Base-by-base conservation (phyloP, 2,888 invertebrate genomes). In the Tortrix viridana region DNA sequence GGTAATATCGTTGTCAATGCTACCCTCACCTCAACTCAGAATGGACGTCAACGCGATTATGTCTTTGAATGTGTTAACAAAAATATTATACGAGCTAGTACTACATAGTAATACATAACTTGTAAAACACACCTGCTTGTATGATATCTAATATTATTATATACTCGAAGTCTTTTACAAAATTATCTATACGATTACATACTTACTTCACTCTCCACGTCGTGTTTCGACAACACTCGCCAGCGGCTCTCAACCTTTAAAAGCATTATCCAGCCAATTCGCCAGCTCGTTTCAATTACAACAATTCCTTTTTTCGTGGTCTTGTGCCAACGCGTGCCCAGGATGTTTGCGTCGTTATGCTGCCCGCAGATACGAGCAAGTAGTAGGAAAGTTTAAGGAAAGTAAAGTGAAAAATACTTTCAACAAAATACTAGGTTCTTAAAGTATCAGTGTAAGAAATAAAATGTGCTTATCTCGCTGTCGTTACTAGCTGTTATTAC, bases 281-380 rank as follows among this genome's bases (percentile, higher is more conserved):
- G 18, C 46, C 37, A 47, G 56, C 50, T 57, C 50, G 62, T 62
- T 62, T 62, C 62, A 62, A 62, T 62, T 62, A 57, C 56, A 16
- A 47, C 52, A 43, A 43, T 54, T 54, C 56, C 50, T 62, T 62
- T 62, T 62, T 49, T 54, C 56, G 62, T 57, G 50, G 62, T 43
- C 37, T 50, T 49, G 50, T 62, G 62, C 62, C 62, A 62, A 62
- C 62, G 62, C 50, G 60, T 60, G 60, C 18, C 52, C 59, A 37
- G 59, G 50, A 46, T 62, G 62, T 62, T 62, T 62, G 62, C 56
- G 62, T 50, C 50, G 62, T 44, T 52, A 38, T 43, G 22, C 52
- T 20, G 59, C 22, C 49, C 32, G 12, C 32, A 32, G 32, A 32
- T 32, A 26, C 26, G 7, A n/a, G 38, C 47, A 22, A 2, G 20